Conservation (phyloP, 2,888 invertebrate species). For the Rhagium mordax region DNA sequence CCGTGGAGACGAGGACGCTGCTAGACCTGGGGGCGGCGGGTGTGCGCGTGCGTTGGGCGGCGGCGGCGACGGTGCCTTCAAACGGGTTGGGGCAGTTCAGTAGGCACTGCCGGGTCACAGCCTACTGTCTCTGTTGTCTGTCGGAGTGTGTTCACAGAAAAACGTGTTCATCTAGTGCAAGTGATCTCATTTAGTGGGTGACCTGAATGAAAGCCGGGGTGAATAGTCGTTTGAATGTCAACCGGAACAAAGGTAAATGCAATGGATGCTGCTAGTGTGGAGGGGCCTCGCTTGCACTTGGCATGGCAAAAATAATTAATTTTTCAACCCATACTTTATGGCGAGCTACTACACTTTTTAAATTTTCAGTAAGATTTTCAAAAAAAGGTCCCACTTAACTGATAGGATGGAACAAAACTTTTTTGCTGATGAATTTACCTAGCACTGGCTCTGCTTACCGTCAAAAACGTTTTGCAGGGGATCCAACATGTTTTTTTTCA, state of each 20-base stretch:
- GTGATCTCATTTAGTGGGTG: conserved; percentile 40
- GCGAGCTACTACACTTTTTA: too few species aligned
- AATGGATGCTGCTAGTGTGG: neutral
- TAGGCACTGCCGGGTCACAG: conserved; percentile 31
- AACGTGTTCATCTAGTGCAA: conserved; percentile 35
- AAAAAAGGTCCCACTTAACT: too few species aligned
- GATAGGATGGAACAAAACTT: too few species aligned
- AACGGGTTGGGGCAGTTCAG: conserved; percentile 34
- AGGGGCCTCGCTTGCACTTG: too few species aligned
- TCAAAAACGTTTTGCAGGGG: too few species aligned
- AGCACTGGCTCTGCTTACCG: too few species aligned
- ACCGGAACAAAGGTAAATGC: conserved; percentile 43
- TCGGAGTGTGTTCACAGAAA: conserved; percentile 20
- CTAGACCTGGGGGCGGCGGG: conserved; percentile 47
- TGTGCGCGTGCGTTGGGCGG: conserved; percentile 39
- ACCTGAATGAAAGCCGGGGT: conserved; percentile 46
- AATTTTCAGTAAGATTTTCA: too few species aligned
- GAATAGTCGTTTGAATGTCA: conserved; percentile 39
- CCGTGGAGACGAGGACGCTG: conserved; percentile 37
- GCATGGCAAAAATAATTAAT: too few species aligned
- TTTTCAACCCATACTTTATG: too few species aligned
- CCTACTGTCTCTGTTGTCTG: conserved; percentile 7
- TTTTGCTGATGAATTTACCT: too few species aligned
- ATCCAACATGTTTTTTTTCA: too few species aligned
- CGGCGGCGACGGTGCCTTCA: conserved; percentile 40